Percentiles rank a stretch among this genome's conserved stretches.
Conservation (phyloP, 2,888 invertebrate genomes). For the Rhorus exstirpatorius region DNA sequence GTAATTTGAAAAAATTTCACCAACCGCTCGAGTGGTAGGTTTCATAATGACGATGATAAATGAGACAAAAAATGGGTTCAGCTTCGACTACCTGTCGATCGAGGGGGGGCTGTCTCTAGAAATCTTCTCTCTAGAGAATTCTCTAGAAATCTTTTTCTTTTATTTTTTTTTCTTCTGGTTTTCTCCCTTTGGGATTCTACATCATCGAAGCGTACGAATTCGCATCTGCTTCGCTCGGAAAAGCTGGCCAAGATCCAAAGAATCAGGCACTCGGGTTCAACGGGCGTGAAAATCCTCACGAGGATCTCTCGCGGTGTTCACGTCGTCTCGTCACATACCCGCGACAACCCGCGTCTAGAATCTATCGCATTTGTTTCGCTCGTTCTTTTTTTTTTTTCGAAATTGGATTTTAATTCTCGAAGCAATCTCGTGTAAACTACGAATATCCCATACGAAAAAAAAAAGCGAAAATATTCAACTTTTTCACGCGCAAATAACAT, state of each 20-base stretch:
- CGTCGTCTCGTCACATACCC: constrained; percentile 45
- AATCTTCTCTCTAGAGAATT: background rate
- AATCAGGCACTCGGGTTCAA: constrained; percentile 16
- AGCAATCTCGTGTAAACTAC: background rate
- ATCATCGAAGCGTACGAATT: constrained; percentile 24
- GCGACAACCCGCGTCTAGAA: constrained; percentile 6
- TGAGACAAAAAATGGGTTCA: background rate
- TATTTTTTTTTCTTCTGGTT: no score
- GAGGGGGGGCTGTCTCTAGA: constrained; percentile 30
- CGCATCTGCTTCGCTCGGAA: constrained; percentile 36
- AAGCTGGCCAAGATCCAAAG: constrained; percentile 52
- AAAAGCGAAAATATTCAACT: no score
- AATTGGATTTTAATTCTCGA: background rate
- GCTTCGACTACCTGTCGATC: constrained; percentile 56
- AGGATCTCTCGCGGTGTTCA: background rate
- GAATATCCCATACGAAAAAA: no score
- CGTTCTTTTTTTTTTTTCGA: constrained; percentile 1
- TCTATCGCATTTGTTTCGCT: constrained; percentile 18
- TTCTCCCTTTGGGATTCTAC: constrained; percentile 1
- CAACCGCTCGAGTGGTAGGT: background rate
- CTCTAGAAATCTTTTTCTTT: constrained; percentile 56
- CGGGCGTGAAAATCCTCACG: constrained; percentile 45
- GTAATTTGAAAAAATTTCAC: no score
- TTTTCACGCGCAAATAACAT: no score
- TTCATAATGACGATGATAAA: background rate